Evolutionary conservation across 2,888 invertebrate genomes (phyloP).

Genomic region (Noctua fimbriata): DNA sequence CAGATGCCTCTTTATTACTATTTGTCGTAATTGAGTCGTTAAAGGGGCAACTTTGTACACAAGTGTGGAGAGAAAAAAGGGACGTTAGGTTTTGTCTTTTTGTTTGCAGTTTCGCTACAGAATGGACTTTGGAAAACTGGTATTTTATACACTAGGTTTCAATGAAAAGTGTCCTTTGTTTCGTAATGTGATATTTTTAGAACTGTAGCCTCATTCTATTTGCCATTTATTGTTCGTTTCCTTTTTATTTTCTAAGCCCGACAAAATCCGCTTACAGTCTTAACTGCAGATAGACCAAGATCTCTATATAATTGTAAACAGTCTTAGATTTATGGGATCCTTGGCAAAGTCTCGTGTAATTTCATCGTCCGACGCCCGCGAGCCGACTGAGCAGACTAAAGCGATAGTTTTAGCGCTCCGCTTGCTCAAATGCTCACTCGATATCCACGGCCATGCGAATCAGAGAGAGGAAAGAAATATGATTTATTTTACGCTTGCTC

Average conservation of each 20-base stretch:
- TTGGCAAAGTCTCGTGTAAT: conserved; percentile 40
- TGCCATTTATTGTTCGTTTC: background rate
- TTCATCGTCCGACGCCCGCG: conserved; percentile 61
- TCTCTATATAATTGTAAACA: conserved; percentile 29
- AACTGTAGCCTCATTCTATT: background rate
- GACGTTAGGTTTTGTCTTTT: background rate
- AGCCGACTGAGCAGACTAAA: conserved; percentile 28
- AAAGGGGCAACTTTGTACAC: conserved; percentile 1
- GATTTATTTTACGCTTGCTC: conserved; percentile 26
- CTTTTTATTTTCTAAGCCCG: conserved; percentile 10
- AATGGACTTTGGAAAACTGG: no score
- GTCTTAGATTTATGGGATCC: conserved; percentile 30
- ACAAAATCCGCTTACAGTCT: conserved; percentile 15
- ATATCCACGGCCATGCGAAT: conserved; percentile 19
- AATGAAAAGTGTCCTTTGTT: background rate
- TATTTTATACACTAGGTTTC: background rate
- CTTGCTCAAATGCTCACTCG: conserved; percentile 42
- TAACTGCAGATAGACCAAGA: conserved; percentile 6
- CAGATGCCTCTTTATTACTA: conserved; percentile 14
- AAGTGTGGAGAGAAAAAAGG: background rate
- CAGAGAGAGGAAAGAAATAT: conserved; percentile 9
- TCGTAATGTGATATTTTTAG: background rate
- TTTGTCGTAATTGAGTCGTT: conserved; percentile 5
- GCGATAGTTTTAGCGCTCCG: conserved; percentile 54
- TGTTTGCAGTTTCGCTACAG: background rate